phyloP scores from a whole-genome alignment of 2,797 vertebrate species.

The Sebastes miniatus region DNA sequence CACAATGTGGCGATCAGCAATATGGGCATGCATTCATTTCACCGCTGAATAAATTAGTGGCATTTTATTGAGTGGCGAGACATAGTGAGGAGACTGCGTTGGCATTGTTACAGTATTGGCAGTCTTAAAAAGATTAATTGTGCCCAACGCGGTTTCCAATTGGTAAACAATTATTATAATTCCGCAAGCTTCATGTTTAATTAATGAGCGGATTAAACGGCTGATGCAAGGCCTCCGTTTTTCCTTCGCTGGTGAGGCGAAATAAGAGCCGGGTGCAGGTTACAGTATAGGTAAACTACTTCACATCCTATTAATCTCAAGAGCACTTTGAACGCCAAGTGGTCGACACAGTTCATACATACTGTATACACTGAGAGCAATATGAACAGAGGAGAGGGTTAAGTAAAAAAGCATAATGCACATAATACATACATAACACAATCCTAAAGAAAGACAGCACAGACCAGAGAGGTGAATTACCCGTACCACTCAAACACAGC shows the following conservation, averaged over 20 bases:
- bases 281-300: neutral
- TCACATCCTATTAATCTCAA: constrained; percentile 6
- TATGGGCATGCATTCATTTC: constrained; percentile 69
- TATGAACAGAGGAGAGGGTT: neutral
- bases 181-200: constrained; percentile 75
- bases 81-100: constrained; percentile 54
- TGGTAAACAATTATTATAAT: constrained; percentile 84
- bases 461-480: neutral
- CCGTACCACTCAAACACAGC: neutral
- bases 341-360: neutral
- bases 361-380: neutral
- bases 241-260: constrained; percentile 9
- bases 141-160: constrained; percentile 72
- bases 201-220: constrained; percentile 74
- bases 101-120: constrained; percentile 78
- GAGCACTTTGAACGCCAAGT: constrained; percentile 5
- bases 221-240: constrained; percentile 52
- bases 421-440: too few species aligned
- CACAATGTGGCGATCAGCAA: constrained; percentile 67
- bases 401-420: neutral
- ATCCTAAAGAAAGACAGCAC: neutral
- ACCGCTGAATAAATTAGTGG: constrained; percentile 75
- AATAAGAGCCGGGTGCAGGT: neutral
- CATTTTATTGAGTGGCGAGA: constrained; percentile 72
- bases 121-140: constrained; percentile 81